These are phyloP conservation scores for Pollenia amentaria DNA, from an alignment of 2,888 invertebrate genomes.

Conservation along the genomic window DNA sequence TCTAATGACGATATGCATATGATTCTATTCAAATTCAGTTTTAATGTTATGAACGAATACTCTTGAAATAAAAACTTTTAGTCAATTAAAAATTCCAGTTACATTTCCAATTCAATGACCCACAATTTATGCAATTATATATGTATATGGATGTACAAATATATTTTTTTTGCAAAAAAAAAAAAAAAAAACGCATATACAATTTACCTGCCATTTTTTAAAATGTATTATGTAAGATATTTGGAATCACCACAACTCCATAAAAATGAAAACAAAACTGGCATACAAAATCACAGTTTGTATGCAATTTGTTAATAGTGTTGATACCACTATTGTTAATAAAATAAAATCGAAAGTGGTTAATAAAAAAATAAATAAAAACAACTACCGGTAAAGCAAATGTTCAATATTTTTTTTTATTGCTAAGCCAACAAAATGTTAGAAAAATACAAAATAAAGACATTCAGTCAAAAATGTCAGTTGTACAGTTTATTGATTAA, in stretches of 20 bases:
- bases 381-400: slow-evolving; percentile 38
- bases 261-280: slow-evolving; percentile 44
- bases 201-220: slow-evolving; percentile 6
- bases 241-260: slow-evolving; percentile 63
- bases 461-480: slow-evolving; percentile 24
- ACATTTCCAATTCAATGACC: slow-evolving; percentile 64
- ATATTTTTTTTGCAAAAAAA: slow-evolving; percentile 39
- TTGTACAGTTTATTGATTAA: slow-evolving; percentile 39
- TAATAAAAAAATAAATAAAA: slow-evolving; percentile 41
- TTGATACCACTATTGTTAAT: slow-evolving; percentile 36
- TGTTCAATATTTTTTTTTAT: not conserved
- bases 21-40: slow-evolving; percentile 18
- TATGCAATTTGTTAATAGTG: slow-evolving; percentile 59
- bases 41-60: slow-evolving; percentile 18
- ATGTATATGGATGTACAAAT: too few relatives aligned
- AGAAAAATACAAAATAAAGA: not conserved
- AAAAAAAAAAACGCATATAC: slow-evolving; percentile 41
- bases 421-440: not conserved
- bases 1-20: not conserved
- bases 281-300: slow-evolving; percentile 53
- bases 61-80: not conserved
- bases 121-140: slow-evolving; percentile 59
- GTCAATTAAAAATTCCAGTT: slow-evolving; percentile 62
- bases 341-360: slow-evolving; percentile 65
- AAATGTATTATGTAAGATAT: slow-evolving; percentile 57